Base-by-base conservation (phyloP, 2,888 invertebrate genomes). In the Leucania comma region DNA sequence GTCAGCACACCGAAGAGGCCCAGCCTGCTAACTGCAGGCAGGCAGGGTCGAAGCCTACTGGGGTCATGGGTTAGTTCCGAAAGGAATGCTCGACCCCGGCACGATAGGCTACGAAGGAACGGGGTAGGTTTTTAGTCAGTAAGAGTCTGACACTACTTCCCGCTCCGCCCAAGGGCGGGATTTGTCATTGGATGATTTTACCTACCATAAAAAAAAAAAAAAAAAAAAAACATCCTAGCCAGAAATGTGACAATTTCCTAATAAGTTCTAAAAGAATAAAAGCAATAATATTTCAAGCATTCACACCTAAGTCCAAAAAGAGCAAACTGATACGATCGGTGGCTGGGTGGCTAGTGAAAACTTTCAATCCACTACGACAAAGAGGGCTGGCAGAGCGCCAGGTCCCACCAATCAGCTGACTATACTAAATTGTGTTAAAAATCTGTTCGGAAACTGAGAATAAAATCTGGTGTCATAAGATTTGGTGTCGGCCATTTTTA, bases 291-390 rank as follows among this genome's bases (percentile, higher is more conserved):
- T 59, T 26, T 58, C 51, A 74, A 74, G 35, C 22, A 66, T 78
- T 72, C 32, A 63, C 59, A 79, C 64, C 53, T 71, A 63, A 61
- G 35, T 59, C 70, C 64, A 73, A 80, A 83, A 72, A 77, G 77
- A 75, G 67, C 76, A 78, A 78, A 58, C 29, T 57, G 85, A 82
- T 80, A 75, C 35, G 53, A 77, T 84, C 80, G 48, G 61, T 68
- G 56, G 57, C 66, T 60, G 59, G 42, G 24, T 65, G 72, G 75
- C 75, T 72, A 83, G 77, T 80, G 83, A 78, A 85, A 74, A 78
- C 75, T 83, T 82, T 78, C 81, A 85, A 82, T 82, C 80, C 72
- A 75, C 75, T 78, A 69, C 57, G 65, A 79, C 68, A 75, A 73
- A 75, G 71, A 35, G 54, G 56, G 35, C 56, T 85, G 85, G 85